phyloP scores from a whole-genome alignment of 2,113 vertebrate genomes.

The Malaclemys terrapin region DNA sequence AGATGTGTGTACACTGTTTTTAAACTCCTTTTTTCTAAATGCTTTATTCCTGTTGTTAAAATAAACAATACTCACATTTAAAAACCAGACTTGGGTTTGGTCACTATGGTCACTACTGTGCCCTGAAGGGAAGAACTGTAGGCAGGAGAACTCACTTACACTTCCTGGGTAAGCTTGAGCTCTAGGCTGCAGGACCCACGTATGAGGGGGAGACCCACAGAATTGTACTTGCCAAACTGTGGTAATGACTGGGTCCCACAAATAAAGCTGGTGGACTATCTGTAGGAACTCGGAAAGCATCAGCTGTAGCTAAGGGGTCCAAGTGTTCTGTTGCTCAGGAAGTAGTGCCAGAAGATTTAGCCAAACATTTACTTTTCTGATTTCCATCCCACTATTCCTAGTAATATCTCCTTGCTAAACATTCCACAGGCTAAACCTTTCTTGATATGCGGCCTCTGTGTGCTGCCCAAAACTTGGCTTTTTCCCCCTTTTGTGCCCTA shows the following conservation, averaged over 20 bases:
- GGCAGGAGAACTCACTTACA: no score
- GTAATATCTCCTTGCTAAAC: not conserved
- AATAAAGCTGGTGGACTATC: not conserved
- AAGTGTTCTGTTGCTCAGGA: not conserved
- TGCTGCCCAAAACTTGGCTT: not conserved
- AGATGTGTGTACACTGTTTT: no score
- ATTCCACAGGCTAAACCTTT: not conserved
- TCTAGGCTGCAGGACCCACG: not conserved
- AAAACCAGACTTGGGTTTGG: no score
- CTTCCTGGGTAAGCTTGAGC: no score
- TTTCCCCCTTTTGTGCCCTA: accelerated
- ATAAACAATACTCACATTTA: no score
- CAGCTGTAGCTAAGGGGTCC: not conserved
- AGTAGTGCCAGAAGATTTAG: not conserved
- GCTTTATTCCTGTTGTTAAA: no score
- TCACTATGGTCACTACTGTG: no score
- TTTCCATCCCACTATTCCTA: not conserved
- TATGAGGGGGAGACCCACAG: not conserved
- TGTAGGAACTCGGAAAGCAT: not conserved
- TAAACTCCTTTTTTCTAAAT: no score
- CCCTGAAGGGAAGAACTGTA: no score
- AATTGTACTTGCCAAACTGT: no score
- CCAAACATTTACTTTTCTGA: not conserved
- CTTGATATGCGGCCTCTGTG: accelerated
- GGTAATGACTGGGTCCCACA: not conserved